Conservation (phyloP, 2,113 vertebrate genomes). For the Halichoerus grypus region DNA sequence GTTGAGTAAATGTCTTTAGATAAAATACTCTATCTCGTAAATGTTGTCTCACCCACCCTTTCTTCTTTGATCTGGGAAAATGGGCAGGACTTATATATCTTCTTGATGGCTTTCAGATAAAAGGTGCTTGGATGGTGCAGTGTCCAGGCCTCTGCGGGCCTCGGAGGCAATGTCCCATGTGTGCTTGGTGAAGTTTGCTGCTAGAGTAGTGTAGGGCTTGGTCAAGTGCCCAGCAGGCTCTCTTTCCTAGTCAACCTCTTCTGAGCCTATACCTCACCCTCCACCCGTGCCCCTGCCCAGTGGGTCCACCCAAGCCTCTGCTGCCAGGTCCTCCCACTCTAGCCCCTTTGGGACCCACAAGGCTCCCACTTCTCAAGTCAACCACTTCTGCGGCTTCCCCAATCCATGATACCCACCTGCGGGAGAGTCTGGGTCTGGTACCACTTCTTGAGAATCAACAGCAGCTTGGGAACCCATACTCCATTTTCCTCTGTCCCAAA, state of each 20-base stretch:
- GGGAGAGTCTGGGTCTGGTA: background rate
- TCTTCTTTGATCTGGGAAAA: background rate
- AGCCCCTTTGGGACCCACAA: background rate
- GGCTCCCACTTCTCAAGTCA: background rate
- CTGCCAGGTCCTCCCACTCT: background rate
- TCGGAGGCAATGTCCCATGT: background rate
- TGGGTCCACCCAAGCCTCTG: background rate
- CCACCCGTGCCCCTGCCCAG: too few species aligned
- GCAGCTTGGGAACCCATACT: background rate
- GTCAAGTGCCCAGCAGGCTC: background rate
- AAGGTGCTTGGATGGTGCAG: accelerated
- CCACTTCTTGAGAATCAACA: background rate
- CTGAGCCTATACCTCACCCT: background rate
- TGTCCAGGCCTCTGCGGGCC: background rate
- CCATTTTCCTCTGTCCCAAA: background rate
- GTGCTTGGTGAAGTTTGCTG: background rate
- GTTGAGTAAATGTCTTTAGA: slow-evolving; percentile 22
- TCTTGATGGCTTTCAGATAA: background rate
- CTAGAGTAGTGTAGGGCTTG: background rate
- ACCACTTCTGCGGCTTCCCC: background rate
- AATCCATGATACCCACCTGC: background rate
- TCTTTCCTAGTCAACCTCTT: background rate
- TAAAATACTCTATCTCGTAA: background rate
- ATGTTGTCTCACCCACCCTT: background rate
- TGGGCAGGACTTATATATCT: background rate